Percentiles rank a stretch among this genome's conserved stretches.
Conservation (phyloP, 2,888 invertebrate genomes). For the Ryuthela nishihirai region DNA sequence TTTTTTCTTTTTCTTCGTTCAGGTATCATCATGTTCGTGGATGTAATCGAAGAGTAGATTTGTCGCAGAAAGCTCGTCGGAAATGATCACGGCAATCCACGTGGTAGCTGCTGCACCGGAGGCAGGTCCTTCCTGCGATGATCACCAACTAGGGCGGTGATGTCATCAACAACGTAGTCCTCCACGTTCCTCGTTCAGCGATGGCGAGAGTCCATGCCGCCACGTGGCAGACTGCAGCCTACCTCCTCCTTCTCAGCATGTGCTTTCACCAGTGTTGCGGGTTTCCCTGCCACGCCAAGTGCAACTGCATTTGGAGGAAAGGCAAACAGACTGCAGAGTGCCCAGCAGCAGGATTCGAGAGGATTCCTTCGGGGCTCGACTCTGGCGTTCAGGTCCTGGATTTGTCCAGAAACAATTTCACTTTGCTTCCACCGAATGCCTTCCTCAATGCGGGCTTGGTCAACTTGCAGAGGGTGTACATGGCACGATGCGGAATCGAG, state of each 20-base stretch:
- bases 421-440: constrained; percentile 74
- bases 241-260: neutral
- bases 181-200: too few species aligned
- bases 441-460: constrained; percentile 74
- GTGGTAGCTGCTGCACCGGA: too few species aligned
- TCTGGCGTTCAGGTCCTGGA: constrained; percentile 76
- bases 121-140: too few species aligned
- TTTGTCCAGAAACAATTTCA: constrained; percentile 80
- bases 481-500: constrained; percentile 76
- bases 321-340: constrained; percentile 87
- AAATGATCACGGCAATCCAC: too few species aligned
- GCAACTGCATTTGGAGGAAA: constrained; percentile 85
- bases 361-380: constrained; percentile 69
- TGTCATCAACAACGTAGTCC: too few species aligned
- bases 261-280: neutral
- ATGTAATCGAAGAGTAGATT: too few species aligned
- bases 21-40: too few species aligned
- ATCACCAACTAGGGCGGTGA: too few species aligned
- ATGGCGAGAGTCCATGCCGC: too few species aligned
- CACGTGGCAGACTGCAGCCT: too few species aligned
- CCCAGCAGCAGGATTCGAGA: constrained; percentile 72
- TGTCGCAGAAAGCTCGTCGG: too few species aligned
- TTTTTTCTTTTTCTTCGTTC: too few species aligned
- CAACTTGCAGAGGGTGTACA: constrained; percentile 79
- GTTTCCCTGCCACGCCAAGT: constrained; percentile 48